Evolutionary conservation across 2,797 vertebrate genomes (phyloP).

Genomic region (Sebastiscus tertius): DNA sequence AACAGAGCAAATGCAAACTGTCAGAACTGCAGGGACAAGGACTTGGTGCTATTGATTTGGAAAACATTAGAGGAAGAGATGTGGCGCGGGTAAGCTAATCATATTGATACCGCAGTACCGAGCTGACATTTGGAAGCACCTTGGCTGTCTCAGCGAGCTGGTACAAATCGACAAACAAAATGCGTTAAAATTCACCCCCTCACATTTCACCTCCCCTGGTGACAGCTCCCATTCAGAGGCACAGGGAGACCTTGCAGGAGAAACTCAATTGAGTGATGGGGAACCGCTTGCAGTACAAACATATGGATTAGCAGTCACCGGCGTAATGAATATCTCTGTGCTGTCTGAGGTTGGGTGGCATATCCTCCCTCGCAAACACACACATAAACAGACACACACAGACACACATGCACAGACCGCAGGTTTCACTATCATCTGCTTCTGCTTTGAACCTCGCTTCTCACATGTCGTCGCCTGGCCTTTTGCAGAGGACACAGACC

Average conservation of each 20-base stretch:
- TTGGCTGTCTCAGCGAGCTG: constrained; percentile 57
- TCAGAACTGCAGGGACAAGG: constrained; percentile 33
- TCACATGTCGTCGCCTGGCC: constrained; percentile 56
- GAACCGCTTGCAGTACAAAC: constrained; percentile 70
- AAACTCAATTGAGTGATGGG: constrained; percentile 73
- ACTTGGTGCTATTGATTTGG: constrained; percentile 57
- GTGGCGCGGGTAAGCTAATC: constrained; percentile 62
- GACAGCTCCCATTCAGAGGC: constrained; percentile 64
- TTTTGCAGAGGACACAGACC: constrained; percentile 49
- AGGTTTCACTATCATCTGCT: constrained; percentile 52
- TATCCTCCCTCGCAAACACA: constrained; percentile 25
- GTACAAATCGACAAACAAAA: constrained; percentile 70
- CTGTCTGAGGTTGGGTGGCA: constrained; percentile 57
- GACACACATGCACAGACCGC: not conserved
- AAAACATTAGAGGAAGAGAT: constrained; percentile 48
- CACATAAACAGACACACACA: not conserved
- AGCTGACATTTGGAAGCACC: constrained; percentile 76
- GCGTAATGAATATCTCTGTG: constrained; percentile 73
- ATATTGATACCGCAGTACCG: constrained; percentile 62
- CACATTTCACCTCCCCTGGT: constrained; percentile 59
- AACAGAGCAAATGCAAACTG: constrained; percentile 9
- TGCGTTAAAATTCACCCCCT: constrained; percentile 60
- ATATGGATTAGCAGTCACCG: constrained; percentile 77
- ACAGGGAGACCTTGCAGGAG: constrained; percentile 47
- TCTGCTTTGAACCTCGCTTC: constrained; percentile 60